Percentiles rank a stretch among this genome's conserved stretches.
phyloP scores from a whole-genome alignment of 2,113 vertebrate genomes.

The Stercorarius parasiticus region DNA sequence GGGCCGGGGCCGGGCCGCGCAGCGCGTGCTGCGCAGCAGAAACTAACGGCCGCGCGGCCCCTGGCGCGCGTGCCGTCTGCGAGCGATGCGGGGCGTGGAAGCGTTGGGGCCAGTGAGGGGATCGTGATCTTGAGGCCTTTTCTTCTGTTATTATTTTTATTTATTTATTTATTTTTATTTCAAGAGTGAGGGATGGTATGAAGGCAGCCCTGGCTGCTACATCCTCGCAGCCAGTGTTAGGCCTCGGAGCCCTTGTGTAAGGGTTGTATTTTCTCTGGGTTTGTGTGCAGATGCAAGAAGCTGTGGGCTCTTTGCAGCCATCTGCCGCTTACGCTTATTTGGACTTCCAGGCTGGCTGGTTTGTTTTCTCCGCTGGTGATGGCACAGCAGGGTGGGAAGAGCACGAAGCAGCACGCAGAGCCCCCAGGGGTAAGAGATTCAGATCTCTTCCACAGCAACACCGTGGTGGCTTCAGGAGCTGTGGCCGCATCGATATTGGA shows the following conservation, averaged over 20 bases:
- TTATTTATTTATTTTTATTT: too few relatives aligned
- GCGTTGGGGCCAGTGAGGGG: background rate
- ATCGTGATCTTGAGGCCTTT: rapidly evolving
- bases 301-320: background rate
- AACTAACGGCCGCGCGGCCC: background rate
- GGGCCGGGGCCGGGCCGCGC: too few relatives aligned
- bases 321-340: background rate
- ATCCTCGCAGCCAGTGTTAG: rapidly evolving
- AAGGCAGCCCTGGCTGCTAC: background rate
- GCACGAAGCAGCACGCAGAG: background rate
- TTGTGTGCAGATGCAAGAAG: background rate
- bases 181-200: rapidly evolving
- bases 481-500: background rate
- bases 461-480: background rate
- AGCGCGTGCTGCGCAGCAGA: background rate
- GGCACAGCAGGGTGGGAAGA: background rate
- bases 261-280: background rate
- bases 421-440: background rate
- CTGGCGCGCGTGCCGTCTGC: rapidly evolving
- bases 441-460: background rate
- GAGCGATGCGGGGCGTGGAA: too few relatives aligned
- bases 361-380: background rate
- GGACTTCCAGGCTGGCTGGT: background rate
- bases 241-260: rapidly evolving
- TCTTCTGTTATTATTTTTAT: rapidly evolving